Percentiles rank a stretch among this genome's conserved stretches.
Evolutionary conservation across 1,140 invertebrate species (phyloP).

Genomic region (Gryllus bimaculatus): DNA sequence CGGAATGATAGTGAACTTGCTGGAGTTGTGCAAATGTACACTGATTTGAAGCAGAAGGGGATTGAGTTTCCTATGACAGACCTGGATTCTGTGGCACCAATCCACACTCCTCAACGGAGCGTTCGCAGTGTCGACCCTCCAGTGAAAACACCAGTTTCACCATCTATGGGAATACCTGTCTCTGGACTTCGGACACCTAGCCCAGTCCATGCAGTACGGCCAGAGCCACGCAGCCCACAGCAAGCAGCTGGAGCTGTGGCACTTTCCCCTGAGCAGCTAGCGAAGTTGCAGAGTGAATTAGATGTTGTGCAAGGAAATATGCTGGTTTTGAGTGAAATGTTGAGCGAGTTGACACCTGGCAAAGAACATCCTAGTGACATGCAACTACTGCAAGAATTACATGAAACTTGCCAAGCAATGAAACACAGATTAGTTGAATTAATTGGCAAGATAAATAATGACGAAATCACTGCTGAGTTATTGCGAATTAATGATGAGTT

Average conservation of each 20-base stretch:
- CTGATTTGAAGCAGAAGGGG: constrained; percentile 88
- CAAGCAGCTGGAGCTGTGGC: constrained; percentile 24
- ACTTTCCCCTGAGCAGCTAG: constrained; percentile 70
- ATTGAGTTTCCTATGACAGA: constrained; percentile 97
- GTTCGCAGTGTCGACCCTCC: constrained; percentile 29
- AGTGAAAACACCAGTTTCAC: neutral
- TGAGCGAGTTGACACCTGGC: constrained; percentile 74
- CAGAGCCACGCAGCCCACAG: constrained; percentile 9
- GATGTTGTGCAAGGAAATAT: constrained; percentile 91
- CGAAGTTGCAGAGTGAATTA: constrained; percentile 82
- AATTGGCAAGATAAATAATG: constrained; percentile 78
- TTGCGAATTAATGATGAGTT: constrained; percentile 90
- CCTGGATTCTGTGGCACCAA: constrained; percentile 89
- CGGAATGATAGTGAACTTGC: constrained; percentile 75
- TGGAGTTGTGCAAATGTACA: constrained; percentile 89
- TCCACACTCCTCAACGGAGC: constrained; percentile 83
- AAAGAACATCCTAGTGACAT: constrained; percentile 62
- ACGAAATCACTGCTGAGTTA: constrained; percentile 87
- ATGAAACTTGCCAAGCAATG: constrained; percentile 82
- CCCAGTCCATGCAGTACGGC: constrained; percentile 8
- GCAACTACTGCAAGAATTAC: constrained; percentile 69
- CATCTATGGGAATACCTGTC: neutral
- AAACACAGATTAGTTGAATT: constrained; percentile 87
- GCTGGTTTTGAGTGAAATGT: constrained; percentile 88
- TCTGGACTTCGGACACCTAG: constrained; percentile 11